These are phyloP conservation scores for Hepsetus odoe DNA, from an alignment of 2,113 vertebrate species.

Conservation along the genomic window DNA sequence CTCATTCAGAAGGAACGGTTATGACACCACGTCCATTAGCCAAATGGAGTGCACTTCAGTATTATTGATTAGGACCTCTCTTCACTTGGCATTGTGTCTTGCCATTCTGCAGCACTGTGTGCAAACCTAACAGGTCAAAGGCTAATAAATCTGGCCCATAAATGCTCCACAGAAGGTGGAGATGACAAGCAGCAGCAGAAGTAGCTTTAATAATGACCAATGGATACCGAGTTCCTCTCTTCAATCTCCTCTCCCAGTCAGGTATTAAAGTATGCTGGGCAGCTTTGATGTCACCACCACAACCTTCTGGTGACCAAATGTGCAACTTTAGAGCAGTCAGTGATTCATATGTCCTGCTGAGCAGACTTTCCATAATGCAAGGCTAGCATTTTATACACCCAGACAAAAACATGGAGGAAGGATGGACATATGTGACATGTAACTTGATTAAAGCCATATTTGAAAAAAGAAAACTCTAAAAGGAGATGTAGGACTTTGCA, in stretches of 20 bases:
- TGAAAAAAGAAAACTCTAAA: no score
- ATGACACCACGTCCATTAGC: conserved; percentile 54
- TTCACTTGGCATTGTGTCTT: conserved; percentile 38
- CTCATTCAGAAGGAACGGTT: conserved; percentile 48
- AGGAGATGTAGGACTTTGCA: no score
- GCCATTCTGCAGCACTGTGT: conserved; percentile 28
- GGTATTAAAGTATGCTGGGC: conserved; percentile 8
- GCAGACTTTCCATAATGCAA: conserved; percentile 19
- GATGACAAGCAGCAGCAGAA: conserved; percentile 30
- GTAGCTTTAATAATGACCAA: conserved; percentile 32
- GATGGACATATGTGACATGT: not conserved
- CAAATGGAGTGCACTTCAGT: conserved; percentile 58
- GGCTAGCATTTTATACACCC: conserved; percentile 4
- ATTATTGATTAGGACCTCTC: conserved; percentile 53
- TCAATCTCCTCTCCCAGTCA: conserved; percentile 21
- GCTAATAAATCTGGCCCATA: conserved; percentile 51
- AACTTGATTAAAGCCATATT: no score
- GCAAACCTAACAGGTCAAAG: conserved; percentile 43
- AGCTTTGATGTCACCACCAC: conserved; percentile 37
- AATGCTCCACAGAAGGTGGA: conserved; percentile 8
- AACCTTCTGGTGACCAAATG: conserved; percentile 47
- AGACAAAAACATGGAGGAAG: not conserved
- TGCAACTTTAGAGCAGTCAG: conserved; percentile 20
- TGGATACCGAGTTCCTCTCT: conserved; percentile 16
- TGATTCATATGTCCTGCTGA: conserved; percentile 32